Evolutionary conservation across 64 coral and sea anemone species (phyloP).

Genomic region (Montipora cactus): DNA sequence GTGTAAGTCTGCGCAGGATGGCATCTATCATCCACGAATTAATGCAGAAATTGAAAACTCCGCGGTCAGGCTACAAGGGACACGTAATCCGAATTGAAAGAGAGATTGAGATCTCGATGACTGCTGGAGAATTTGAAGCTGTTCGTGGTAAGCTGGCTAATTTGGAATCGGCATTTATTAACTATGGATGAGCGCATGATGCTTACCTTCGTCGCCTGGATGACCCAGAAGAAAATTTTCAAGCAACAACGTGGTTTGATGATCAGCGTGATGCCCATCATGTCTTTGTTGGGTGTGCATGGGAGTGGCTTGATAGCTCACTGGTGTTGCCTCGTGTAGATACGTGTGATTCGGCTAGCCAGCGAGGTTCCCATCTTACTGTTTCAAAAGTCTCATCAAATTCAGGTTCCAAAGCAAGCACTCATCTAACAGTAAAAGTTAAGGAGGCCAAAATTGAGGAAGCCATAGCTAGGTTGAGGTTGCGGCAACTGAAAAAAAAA

Average conservation of each 20-base stretch:
- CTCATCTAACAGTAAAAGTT: too few relatives aligned
- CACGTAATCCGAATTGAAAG: not conserved
- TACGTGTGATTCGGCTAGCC: not conserved
- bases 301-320: constrained; percentile 2
- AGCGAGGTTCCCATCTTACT: not conserved
- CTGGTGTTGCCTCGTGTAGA: not conserved
- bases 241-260: not conserved
- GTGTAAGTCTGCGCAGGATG: not conserved
- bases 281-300: not conserved
- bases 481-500: not conserved
- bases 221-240: not conserved
- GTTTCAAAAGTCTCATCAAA: not conserved
- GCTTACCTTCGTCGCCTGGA: not conserved
- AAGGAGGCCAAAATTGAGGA: too few relatives aligned
- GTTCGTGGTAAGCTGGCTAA: not conserved
- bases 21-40: not conserved
- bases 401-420: too few relatives aligned
- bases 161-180: constrained; percentile 6
- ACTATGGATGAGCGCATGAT: not conserved
- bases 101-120: not conserved
- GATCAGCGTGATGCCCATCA: not conserved
- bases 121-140: not conserved
- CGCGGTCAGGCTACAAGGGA: not conserved
- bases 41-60: not conserved
- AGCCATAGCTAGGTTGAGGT: not conserved